Conservation (phyloP, 2,888 invertebrate species). For the Adineta ricciae region DNA sequence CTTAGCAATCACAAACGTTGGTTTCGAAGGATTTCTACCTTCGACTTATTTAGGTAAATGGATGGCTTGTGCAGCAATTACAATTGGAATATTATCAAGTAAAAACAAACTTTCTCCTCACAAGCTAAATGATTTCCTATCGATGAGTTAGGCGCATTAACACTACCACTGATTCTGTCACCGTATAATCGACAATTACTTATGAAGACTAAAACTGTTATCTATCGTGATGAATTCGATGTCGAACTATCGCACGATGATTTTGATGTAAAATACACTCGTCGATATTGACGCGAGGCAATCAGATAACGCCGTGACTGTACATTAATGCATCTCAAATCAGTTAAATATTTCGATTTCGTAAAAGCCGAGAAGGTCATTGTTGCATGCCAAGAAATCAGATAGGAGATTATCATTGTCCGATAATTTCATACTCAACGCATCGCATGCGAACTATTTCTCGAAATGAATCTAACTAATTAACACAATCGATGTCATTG, state of each 20-base stretch:
- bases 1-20: not conserved
- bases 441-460: not conserved
- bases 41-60: constrained; percentile 16
- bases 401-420: no score
- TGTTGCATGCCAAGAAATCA: no score
- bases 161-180: constrained; percentile 1
- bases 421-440: no score
- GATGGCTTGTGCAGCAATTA: constrained; percentile 10
- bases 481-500: not conserved
- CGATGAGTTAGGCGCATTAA: not conserved
- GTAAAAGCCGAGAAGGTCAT: no score
- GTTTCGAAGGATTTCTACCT: not conserved
- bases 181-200: not conserved
- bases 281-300: not conserved
- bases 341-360: no score
- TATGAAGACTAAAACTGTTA: not conserved
- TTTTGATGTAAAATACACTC: not conserved
- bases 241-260: not conserved
- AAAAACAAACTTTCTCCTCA: not conserved
- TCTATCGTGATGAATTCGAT: not conserved
- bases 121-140: not conserved
- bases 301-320: no score
- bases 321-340: no score
- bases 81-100: not conserved
- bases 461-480: not conserved